Conservation (phyloP, 2,797 vertebrate genomes). For the Poecilia wingei region DNA sequence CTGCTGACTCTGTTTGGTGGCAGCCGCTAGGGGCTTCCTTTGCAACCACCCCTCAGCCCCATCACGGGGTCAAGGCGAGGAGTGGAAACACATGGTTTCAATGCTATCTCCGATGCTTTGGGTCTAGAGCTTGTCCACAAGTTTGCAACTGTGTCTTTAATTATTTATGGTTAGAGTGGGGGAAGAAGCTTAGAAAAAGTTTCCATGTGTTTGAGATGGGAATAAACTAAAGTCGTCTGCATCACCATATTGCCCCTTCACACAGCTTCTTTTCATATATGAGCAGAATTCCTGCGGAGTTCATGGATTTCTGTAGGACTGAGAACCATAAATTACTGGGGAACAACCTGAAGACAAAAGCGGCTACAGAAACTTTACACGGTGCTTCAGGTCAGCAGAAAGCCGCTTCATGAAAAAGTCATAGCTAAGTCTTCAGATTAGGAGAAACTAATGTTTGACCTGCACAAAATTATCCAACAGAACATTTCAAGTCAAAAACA, state of each 20-base stretch:
- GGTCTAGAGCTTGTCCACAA: constrained; percentile 18
- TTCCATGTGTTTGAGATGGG: constrained; percentile 18
- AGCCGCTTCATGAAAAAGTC: constrained; percentile 12
- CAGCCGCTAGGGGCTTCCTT: constrained; percentile 40
- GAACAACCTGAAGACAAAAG: constrained; percentile 39
- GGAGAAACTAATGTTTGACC: not conserved
- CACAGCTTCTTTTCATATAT: not conserved
- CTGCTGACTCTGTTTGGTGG: constrained; percentile 49
- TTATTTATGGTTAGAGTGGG: constrained; percentile 46
- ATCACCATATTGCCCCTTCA: constrained; percentile 18
- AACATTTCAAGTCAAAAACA: not conserved
- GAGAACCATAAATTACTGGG: constrained; percentile 62
- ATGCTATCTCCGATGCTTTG: constrained; percentile 29
- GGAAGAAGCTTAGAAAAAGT: constrained; percentile 31
- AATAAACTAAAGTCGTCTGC: constrained; percentile 16
- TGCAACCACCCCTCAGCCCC: too few species aligned
- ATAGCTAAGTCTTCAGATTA: constrained; percentile 4
- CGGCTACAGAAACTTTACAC: constrained; percentile 29
- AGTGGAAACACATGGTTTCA: constrained; percentile 70
- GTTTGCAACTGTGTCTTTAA: constrained; percentile 48
- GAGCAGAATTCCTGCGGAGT: constrained; percentile 63
- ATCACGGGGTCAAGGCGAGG: constrained; percentile 29
- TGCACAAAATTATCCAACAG: not conserved
- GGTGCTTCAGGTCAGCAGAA: constrained; percentile 38
- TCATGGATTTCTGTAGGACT: constrained; percentile 39